phyloP scores from a whole-genome alignment of 2,113 vertebrate species.

The Notothenia rossii region DNA sequence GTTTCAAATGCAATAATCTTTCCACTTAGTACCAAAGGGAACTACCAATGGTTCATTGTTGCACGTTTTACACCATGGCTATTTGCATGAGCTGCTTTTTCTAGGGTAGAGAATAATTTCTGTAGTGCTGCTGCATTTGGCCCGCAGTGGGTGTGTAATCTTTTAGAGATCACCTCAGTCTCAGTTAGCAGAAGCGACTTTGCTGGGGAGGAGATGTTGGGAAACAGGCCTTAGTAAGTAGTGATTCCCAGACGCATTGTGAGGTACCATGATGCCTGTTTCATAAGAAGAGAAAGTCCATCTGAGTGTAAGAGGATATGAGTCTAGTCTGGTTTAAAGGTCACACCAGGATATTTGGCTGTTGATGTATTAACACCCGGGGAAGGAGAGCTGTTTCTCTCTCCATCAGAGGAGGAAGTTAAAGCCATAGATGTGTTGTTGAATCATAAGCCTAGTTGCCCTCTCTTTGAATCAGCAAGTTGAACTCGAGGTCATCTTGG shows the following conservation, averaged over 20 bases:
- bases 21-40: background rate
- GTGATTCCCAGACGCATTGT: constrained; percentile 1
- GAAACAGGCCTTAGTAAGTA: background rate
- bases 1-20: background rate
- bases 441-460: background rate
- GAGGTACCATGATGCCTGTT: constrained; percentile 14
- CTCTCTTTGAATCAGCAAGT: too few relatives aligned
- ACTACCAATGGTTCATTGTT: background rate
- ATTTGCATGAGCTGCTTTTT: background rate
- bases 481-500: too few relatives aligned
- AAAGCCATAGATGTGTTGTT: constrained; percentile 16
- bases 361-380: constrained; percentile 10
- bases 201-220: constrained; percentile 1
- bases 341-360: constrained; percentile 12
- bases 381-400: constrained; percentile 4
- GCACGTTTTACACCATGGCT: too few relatives aligned
- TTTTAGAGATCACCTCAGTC: background rate
- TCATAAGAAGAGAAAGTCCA: constrained; percentile 49
- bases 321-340: constrained; percentile 50
- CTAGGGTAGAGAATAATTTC: background rate
- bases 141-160: background rate
- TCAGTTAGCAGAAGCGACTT: background rate
- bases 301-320: constrained; percentile 19
- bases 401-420: constrained; percentile 32
- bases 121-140: background rate